These are phyloP conservation scores for Oxyruncus cristatus DNA, from an alignment of 2,113 vertebrate genomes.

Conservation along the genomic window DNA sequence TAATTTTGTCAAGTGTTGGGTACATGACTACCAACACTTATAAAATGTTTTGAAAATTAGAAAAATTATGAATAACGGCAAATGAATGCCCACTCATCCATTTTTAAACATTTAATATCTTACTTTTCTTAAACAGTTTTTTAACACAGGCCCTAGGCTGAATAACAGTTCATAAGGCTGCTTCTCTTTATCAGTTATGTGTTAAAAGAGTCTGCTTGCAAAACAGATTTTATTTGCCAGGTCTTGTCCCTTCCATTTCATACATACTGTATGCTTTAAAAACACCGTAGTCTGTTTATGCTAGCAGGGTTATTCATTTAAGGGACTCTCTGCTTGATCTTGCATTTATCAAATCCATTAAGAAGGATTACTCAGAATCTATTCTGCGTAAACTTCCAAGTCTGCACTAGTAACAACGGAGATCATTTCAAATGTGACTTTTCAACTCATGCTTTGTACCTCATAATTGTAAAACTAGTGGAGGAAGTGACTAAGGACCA, in stretches of 20 bases:
- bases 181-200: not conserved
- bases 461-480: not conserved
- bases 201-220: not conserved
- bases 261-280: not conserved
- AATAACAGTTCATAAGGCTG: not conserved
- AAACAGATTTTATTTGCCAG: not conserved
- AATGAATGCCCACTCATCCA: not conserved
- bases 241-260: not conserved
- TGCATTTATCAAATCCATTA: not conserved
- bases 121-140: not conserved
- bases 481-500: not conserved
- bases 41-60: constrained; percentile 30
- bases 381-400: not conserved
- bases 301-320: not conserved
- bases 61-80: not conserved
- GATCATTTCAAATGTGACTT: not conserved
- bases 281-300: not conserved
- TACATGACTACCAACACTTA: not conserved
- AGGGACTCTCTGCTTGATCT: not conserved
- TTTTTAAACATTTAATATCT: constrained; percentile 16
- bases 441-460: not conserved
- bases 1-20: constrained; percentile 35
- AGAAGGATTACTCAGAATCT: not conserved
- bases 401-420: not conserved
- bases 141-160: not conserved